phyloP scores from a whole-genome alignment of 2,797 vertebrate species.

The Parauchenoglanis ngamensis region DNA sequence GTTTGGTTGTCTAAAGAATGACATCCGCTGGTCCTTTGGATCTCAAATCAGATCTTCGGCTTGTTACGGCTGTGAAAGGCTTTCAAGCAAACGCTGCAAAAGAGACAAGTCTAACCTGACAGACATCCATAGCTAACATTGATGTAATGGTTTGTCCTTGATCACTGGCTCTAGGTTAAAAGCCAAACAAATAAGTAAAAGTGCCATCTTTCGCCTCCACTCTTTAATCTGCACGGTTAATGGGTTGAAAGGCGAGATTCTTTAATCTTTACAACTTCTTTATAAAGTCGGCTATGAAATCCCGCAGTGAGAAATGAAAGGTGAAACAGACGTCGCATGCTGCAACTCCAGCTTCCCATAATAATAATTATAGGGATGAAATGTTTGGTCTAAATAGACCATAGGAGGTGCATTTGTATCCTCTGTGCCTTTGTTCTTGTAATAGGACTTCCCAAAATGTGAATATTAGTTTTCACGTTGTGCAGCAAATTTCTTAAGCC shows the following conservation, averaged over 20 bases:
- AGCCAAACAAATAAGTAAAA: background rate
- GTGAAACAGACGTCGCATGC: slow-evolving; percentile 5
- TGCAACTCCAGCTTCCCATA: slow-evolving; percentile 9
- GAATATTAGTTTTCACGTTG: background rate
- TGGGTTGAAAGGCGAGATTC: background rate
- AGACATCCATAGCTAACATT: background rate
- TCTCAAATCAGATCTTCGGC: background rate
- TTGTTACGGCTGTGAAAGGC: slow-evolving; percentile 3
- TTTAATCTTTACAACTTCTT: background rate
- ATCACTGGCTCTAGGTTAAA: slow-evolving; percentile 5
- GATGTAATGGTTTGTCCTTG: slow-evolving; percentile 14
- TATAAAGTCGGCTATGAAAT: slow-evolving; percentile 1
- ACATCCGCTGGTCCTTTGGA: slow-evolving; percentile 27
- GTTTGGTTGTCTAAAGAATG: slow-evolving; percentile 34
- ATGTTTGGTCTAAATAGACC: slow-evolving; percentile 13
- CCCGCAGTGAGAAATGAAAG: background rate
- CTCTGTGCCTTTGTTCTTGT: slow-evolving; percentile 37
- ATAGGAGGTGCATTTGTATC: slow-evolving; percentile 14
- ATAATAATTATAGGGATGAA: slow-evolving; percentile 28
- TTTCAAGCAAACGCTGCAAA: slow-evolving; percentile 1
- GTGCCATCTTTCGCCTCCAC: background rate
- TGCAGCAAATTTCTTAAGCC: slow-evolving; percentile 29
- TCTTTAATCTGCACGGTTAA: slow-evolving; percentile 8
- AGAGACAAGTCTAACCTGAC: background rate
- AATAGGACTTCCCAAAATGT: slow-evolving; percentile 25